Base-by-base conservation (phyloP, 2,888 invertebrate species). In the Lycaena phlaeas region DNA sequence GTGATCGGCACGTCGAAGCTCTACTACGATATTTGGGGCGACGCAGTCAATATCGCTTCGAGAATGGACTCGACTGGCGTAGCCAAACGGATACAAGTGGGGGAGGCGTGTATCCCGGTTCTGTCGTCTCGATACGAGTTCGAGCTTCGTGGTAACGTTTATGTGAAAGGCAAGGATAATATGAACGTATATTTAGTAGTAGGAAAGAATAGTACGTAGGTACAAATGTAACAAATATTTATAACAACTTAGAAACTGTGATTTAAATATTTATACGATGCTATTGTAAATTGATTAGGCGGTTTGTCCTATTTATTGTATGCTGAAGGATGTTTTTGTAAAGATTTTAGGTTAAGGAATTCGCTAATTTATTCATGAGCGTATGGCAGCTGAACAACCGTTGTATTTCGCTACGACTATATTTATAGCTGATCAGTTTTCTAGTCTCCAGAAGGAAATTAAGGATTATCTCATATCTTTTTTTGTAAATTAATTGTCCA, bases 1-100 rank as follows among this genome's bases (percentile, higher is more conserved):
- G 94, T 98, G 2, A 97, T 98, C 40, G 98, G 98, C 0, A 97
- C 97, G 4, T 94, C 94, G 1, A 98, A 98, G 65, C 82, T 98
- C 45, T 95, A 96, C 68, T 98, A 97, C 59, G 98, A 98, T 69
- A 98, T 98, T 56, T 98, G 98, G 98, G 98, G 98, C 0, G 98
- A 98, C 69, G 96, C 98, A 0, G 98, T 98, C 0, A 98, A 98
- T 69, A 96, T 98, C 43, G 96, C 98, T 0, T 95, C 95, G 4
- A 87, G 98, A 40, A 98, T 98, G 98, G 98, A 98, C 71, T 95
- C 96, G 0, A 98, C 97, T 0, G 98, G 98, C 0, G 90, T 97
- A 6, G 87, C 91, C 2, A 93, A 95, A 43, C 85, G 92, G 36
- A 93, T 97, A 51, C 95, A 95, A 66, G 88, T 94, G 2, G 92